Percentiles rank a stretch among this genome's conserved stretches.
Conservation (phyloP, 2,888 invertebrate genomes). For the Pantelozetes paolii region DNA sequence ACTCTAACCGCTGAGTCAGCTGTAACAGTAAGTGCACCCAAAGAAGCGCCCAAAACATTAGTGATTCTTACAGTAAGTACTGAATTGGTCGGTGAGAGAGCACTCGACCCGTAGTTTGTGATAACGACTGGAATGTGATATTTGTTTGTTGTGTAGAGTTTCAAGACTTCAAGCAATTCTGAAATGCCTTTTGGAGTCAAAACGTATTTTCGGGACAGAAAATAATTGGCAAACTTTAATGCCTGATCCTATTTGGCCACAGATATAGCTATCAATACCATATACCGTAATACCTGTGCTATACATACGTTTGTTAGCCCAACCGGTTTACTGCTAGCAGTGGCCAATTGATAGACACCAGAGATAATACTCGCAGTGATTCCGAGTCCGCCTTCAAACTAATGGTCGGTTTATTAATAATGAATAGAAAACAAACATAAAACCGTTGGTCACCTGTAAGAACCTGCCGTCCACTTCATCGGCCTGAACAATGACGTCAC, state of each 20-base stretch:
- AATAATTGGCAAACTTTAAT: slow-evolving; percentile 82
- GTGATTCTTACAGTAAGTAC: slow-evolving; percentile 58
- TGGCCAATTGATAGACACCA: slow-evolving; percentile 62
- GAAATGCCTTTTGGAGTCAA: slow-evolving; percentile 78
- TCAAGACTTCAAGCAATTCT: slow-evolving; percentile 71
- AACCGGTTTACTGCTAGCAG: slow-evolving; percentile 62
- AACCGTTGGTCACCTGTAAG: slow-evolving; percentile 53
- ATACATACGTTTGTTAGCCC: slow-evolving; percentile 59
- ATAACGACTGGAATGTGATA: slow-evolving; percentile 77
- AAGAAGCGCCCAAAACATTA: slow-evolving; percentile 57
- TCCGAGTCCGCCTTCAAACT: slow-evolving; percentile 71
- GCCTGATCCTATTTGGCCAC: slow-evolving; percentile 64
- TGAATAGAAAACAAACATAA: slow-evolving; percentile 51
- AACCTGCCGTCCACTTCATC: slow-evolving; percentile 87
- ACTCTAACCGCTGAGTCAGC: slow-evolving; percentile 71
- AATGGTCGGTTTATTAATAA: slow-evolving; percentile 55
- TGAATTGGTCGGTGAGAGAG: slow-evolving; percentile 70
- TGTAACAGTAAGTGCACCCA: slow-evolving; percentile 63
- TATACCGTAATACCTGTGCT: neutral
- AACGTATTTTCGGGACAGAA: slow-evolving; percentile 81
- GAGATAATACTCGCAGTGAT: slow-evolving; percentile 62
- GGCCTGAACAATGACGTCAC: slow-evolving; percentile 88
- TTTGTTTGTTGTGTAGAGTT: slow-evolving; percentile 65
- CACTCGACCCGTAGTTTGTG: slow-evolving; percentile 70
- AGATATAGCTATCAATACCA: slow-evolving; percentile 8